Conservation (phyloP, 2,113 vertebrate species). For the Megaceryle torquata region DNA sequence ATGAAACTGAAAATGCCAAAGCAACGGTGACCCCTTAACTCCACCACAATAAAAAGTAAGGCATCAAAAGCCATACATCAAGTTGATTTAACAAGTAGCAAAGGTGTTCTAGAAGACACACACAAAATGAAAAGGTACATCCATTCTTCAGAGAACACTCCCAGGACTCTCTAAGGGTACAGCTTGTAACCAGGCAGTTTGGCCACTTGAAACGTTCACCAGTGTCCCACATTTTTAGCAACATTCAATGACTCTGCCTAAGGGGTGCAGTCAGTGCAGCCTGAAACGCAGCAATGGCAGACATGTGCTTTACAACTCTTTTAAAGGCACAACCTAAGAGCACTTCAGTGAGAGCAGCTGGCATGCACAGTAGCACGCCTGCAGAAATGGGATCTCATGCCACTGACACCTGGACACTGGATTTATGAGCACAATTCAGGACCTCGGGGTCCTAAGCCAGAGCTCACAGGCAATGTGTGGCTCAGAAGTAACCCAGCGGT, state of each 20-base stretch:
- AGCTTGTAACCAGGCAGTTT: background rate
- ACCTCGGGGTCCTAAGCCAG: background rate
- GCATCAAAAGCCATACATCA: background rate
- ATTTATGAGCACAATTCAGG: background rate
- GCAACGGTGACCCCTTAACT: background rate
- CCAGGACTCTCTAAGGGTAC: background rate
- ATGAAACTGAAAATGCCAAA: background rate
- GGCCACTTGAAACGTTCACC: background rate
- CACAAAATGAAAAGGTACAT: background rate
- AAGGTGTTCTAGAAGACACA: background rate
- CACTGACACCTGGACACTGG: background rate
- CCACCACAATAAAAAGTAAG: background rate
- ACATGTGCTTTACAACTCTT: background rate
- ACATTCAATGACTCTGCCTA: background rate
- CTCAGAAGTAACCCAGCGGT: background rate
- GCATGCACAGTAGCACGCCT: rapidly evolving
- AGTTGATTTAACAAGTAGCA: background rate
- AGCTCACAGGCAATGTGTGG: background rate
- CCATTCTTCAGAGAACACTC: background rate
- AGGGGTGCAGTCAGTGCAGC: background rate
- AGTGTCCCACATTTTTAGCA: background rate
- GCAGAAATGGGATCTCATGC: background rate
- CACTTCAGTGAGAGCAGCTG: background rate
- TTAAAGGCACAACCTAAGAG: background rate
- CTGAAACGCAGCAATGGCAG: background rate